Conservation (phyloP, 2,797 vertebrate genomes). For the Rhabdomys pumilio region DNA sequence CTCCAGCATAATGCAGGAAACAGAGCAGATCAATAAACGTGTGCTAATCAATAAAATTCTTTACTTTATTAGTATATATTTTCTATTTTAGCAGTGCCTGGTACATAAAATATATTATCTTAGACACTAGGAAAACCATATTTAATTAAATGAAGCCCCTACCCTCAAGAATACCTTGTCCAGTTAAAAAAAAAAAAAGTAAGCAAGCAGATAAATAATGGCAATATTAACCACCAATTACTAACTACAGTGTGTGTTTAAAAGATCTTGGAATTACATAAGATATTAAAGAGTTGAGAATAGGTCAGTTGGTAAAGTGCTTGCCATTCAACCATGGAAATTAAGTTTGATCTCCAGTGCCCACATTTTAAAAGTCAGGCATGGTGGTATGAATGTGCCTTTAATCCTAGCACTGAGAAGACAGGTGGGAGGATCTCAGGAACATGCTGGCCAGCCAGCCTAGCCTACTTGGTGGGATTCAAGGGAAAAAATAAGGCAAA, state of each 20-base stretch:
- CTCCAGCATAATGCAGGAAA: background rate
- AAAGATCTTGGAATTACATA: background rate
- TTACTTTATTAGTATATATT: slow-evolving; percentile 43
- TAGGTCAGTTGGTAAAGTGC: background rate
- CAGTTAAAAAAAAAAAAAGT: background rate
- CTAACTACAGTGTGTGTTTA: background rate
- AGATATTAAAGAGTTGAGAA: background rate
- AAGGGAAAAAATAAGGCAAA: background rate
- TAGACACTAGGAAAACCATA: slow-evolving; percentile 19
- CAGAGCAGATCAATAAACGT: slow-evolving; percentile 12
- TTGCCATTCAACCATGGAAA: background rate
- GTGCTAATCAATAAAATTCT: slow-evolving; percentile 5
- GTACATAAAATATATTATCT: background rate
- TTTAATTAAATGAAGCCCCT: background rate
- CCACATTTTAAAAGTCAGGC: too few relatives aligned
- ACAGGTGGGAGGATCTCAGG: background rate
- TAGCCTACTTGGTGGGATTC: too few relatives aligned
- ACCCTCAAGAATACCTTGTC: background rate
- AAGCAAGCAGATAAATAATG: background rate
- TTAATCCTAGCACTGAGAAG: background rate
- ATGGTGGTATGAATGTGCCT: background rate
- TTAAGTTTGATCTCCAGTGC: background rate
- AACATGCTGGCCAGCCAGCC: background rate
- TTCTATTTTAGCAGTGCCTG: slow-evolving; percentile 12
- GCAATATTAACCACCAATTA: background rate